Evolutionary conservation across 2,888 invertebrate species (phyloP).

Genomic region (Acanthosepion pharaonis): DNA sequence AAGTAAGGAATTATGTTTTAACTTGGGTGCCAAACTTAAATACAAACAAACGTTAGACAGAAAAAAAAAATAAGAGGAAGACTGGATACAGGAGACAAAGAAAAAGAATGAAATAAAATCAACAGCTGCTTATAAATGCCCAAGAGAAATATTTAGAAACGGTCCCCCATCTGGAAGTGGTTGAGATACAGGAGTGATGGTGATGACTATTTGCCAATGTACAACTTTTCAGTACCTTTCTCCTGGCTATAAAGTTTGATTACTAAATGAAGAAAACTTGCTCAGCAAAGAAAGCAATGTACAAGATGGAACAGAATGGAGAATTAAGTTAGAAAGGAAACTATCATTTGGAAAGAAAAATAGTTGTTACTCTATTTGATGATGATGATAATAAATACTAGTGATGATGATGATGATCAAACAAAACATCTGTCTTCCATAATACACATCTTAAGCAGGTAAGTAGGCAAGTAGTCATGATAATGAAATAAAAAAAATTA

Average conservation of each 20-base stretch:
- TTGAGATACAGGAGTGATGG: not conserved
- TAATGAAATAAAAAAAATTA: not conserved
- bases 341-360: not conserved
- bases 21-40: too few species aligned
- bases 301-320: not conserved
- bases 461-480: not conserved
- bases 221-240: not conserved
- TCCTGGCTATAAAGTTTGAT: not conserved
- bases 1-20: too few species aligned
- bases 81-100: not conserved
- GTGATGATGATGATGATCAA: not conserved
- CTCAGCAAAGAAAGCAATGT: not conserved
- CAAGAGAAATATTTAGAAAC: not conserved
- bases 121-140: not conserved
- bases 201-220: not conserved
- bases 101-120: not conserved
- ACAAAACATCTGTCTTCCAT: not conserved
- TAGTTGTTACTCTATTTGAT: not conserved
- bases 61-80: not conserved
- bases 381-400: not conserved
- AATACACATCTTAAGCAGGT: not conserved
- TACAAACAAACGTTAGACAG: too few species aligned
- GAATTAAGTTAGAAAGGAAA: not conserved
- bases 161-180: not conserved
- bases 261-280: not conserved